Conservation (phyloP, 2,888 invertebrate species). For the Clepsis dumicolana region DNA sequence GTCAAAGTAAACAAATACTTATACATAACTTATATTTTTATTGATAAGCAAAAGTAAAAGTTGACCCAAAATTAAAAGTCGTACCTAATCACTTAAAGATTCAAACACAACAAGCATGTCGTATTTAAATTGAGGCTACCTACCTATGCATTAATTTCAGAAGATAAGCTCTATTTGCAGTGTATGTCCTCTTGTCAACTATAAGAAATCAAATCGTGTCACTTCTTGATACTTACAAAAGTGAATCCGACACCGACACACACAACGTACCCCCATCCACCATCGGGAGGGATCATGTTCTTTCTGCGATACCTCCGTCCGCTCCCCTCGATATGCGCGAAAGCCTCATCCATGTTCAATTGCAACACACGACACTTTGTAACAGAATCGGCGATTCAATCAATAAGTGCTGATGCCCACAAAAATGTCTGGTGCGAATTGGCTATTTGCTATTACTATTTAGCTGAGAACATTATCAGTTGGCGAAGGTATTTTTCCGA, state of each 20-base stretch:
- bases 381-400: conserved; percentile 3
- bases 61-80: too few species aligned
- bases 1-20: too few species aligned
- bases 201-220: background rate
- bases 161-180: background rate
- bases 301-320: conserved; percentile 55
- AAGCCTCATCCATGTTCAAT: conserved; percentile 77
- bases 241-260: conserved; percentile 90
- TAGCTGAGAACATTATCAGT: conserved; percentile 19
- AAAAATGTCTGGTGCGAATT: conserved; percentile 17
- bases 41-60: too few species aligned
- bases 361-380: conserved; percentile 10
- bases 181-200: background rate
- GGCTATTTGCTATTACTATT: conserved; percentile 13
- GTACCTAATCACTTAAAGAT: too few species aligned
- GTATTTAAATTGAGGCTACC: background rate
- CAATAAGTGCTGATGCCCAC: conserved; percentile 16
- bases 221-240: conserved; percentile 87
- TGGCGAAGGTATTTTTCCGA: conserved; percentile 15
- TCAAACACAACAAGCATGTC: too few species aligned
- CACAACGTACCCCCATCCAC: conserved; percentile 93
- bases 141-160: background rate
- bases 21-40: too few species aligned
- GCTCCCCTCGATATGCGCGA: conserved; percentile 69
- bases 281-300: conserved; percentile 87